phyloP scores from a whole-genome alignment of 2,888 invertebrate species.

The Pteria penguin region DNA sequence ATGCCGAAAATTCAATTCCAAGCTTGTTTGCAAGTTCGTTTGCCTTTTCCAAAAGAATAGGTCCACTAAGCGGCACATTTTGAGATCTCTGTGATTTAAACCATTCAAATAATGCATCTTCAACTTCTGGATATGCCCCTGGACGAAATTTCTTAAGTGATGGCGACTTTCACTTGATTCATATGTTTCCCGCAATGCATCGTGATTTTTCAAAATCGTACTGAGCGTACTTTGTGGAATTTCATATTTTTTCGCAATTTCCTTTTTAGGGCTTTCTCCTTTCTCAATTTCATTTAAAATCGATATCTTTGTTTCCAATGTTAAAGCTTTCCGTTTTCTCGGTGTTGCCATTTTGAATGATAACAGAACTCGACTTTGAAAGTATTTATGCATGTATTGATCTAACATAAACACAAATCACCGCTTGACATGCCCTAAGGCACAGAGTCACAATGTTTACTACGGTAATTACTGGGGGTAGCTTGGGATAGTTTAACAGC shows the following conservation, averaged over 20 bases:
- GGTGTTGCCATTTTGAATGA: not conserved
- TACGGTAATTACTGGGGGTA: too few relatives aligned
- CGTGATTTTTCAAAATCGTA: not conserved
- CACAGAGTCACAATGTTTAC: too few relatives aligned
- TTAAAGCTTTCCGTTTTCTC: not conserved
- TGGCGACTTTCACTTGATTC: not conserved
- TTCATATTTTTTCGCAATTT: not conserved
- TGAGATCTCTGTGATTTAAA: not conserved
- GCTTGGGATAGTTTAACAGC: too few relatives aligned
- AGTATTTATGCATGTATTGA: too few relatives aligned
- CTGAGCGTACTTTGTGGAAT: slow-evolving; percentile 3
- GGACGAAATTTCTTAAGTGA: not conserved
- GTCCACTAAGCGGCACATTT: not conserved
- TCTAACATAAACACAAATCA: too few relatives aligned
- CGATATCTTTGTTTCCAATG: not conserved
- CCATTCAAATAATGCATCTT: slow-evolving; percentile 3
- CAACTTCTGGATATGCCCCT: not conserved
- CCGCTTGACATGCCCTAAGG: too few relatives aligned
- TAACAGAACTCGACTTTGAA: too few relatives aligned
- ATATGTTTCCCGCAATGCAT: not conserved
- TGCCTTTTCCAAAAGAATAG: not conserved
- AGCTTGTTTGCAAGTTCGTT: not conserved
- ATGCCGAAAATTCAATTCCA: not conserved
- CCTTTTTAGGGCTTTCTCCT: not conserved
- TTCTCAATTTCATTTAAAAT: not conserved